Base-by-base conservation (phyloP, 1,140 invertebrate species). In the Sycophaga agraensis region DNA sequence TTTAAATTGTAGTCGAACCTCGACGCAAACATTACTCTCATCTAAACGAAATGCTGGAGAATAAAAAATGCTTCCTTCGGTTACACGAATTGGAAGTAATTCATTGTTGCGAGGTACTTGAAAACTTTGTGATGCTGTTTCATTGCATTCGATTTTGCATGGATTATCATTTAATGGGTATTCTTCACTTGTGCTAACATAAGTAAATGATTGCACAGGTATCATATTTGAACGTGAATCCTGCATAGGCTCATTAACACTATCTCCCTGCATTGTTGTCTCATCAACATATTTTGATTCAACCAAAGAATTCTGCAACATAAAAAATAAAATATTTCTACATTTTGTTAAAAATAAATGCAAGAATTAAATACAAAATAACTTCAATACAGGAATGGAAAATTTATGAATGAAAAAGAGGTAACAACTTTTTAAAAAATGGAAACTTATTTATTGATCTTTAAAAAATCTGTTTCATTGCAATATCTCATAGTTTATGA, bases 1-100 rank as follows among this genome's bases (percentile, higher is more conserved):
- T 28, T n/a, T n/a, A n/a, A n/a, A n/a, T n/a, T n/a, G n/a, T n/a
- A n/a, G n/a, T n/a, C 28, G 19, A 11, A 56, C 54, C 31, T 56
- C 28, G 11, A 42, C 40, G 8, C 42, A 45, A n/a, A 56, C 42
- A n/a, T 56, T 56, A 46, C 12, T 46, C 21, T 46, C 42, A 19
- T 56, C 54, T 7, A 56, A 12, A 3, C 40, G 40, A 46, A 45
- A 35, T 35, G 28, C 42, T 16, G 54, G 11, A 16, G 40, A 35
- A 12, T 54, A 54, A 12, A 26, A 53, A 26, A 26, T 8, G 11
- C 50, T 53, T 26, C 35, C 50, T 16, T 53, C 21, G 0, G 39
- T 54, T 39, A 54, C 26, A n/a, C 37, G 39, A 26, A 54, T n/a
- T 22, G 39, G 39, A 7, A 54, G 37, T 11, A 42, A 26, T 16